Evolutionary conservation across 2,113 vertebrate species (phyloP).

Genomic region (Spilogale gracilis): DNA sequence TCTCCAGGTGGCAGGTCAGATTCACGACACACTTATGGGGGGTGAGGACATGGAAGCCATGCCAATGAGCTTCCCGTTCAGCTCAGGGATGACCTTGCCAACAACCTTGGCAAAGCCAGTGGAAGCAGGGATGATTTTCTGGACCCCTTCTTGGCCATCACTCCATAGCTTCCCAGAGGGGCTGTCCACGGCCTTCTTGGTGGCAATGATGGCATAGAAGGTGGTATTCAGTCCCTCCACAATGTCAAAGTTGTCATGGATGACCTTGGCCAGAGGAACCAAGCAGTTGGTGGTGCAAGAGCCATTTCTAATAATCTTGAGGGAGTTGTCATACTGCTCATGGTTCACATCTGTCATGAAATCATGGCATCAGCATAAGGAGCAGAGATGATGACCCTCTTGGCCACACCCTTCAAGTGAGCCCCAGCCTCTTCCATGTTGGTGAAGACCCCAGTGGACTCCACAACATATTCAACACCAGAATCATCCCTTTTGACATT

Average conservation of each 20-base stretch:
- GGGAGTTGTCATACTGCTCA: neutral
- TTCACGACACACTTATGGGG: too few relatives aligned
- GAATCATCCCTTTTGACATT: neutral
- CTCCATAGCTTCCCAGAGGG: neutral
- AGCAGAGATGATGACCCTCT: neutral
- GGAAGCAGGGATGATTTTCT: neutral
- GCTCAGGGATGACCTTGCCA: neutral
- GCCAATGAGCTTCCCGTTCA: too few relatives aligned
- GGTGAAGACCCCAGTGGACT: neutral
- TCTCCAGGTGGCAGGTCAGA: too few relatives aligned
- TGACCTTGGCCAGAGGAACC: neutral
- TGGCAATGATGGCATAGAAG: neutral
- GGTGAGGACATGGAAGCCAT: too few relatives aligned
- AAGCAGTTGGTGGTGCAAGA: neutral
- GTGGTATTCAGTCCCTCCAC: neutral
- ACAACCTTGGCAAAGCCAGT: neutral
- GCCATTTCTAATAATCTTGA: neutral
- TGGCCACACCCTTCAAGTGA: neutral
- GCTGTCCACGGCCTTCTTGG: neutral
- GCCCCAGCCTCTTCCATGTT: neutral
- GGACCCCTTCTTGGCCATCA: neutral
- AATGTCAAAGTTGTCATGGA: neutral
- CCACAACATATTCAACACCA: neutral
- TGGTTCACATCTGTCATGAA: neutral
- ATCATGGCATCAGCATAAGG: neutral